Base-by-base conservation (phyloP, 1,140 invertebrate genomes). In the Dryas iulia region DNA sequence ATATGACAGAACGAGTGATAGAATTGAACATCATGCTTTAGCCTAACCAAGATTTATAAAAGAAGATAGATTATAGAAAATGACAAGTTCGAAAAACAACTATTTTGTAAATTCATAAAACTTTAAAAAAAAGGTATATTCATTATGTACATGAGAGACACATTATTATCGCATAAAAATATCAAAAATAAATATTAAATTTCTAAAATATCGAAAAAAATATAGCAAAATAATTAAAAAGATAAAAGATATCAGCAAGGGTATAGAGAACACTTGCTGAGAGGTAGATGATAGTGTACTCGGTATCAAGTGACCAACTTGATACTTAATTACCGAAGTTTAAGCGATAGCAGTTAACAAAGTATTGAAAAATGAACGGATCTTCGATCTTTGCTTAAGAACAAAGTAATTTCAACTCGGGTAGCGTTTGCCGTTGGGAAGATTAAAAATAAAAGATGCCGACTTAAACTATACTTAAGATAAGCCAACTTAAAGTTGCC, bases 321-420 rank as follows among this genome's bases (percentile, higher is more conserved):
- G 52, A 52, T 61, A 66, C 62, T 71, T 86, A 87, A 86, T 87
- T 83, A 84, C 77, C 74, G 81, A 87, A 87, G 74, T 89, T 85
- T 62, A 57, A 72, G 59, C 73, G 72, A 77, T 81, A 79, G 75
- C 77, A 81, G 72, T 83, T 84, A 76, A 73, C 77, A 79, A 87
- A 87, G 83, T 90, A 88, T 90, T 88, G 86, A 90, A 88, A 88
- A 90, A 90, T 86, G 86, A 80, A 86, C 68, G 77, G 79, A 82
- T 87, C 86, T 84, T 84, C 85, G 84, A 90, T 90, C 80, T 84
- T 88, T 84, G 82, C 76, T 81, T 77, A 78, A 81, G 85, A 87
- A 83, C 78, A 88, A 86, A 84, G 87, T 88, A 87, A 90, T 86
- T 87, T 84, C 67, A 90, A 87, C 80, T 87, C 74, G 68, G 76